phyloP scores from a whole-genome alignment of 2,113 vertebrate genomes.

The Clupea harengus region DNA sequence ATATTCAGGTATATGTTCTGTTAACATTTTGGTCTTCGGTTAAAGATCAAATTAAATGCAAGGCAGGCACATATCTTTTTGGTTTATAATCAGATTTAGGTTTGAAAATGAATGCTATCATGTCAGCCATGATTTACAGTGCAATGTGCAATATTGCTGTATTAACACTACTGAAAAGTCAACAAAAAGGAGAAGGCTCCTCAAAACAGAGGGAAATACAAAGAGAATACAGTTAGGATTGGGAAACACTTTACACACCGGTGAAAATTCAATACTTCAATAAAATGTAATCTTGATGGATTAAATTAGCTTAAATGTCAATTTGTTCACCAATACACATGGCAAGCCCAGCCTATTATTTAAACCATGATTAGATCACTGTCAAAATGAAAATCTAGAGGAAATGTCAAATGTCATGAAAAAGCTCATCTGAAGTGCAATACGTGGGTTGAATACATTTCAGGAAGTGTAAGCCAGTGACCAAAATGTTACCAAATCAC shows the following conservation, averaged over 20 bases:
- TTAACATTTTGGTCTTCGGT: not conserved
- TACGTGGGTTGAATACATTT: not conserved
- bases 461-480: not conserved
- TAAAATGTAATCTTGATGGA: not conserved
- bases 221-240: not conserved
- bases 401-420: conserved; percentile 12
- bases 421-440: conserved; percentile 4
- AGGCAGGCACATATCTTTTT: not conserved
- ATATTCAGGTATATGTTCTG: not conserved
- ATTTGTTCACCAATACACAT: conserved; percentile 12
- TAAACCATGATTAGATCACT: conserved; percentile 7
- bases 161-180: not conserved
- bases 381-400: conserved; percentile 2
- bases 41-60: not conserved
- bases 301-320: conserved; percentile 13
- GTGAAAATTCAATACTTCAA: conserved; percentile 6
- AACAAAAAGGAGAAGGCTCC: not conserved
- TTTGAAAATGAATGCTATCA: not conserved
- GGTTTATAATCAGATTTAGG: not conserved
- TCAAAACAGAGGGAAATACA: not conserved
- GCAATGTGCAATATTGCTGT: not conserved
- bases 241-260: not conserved
- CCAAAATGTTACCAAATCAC: not conserved
- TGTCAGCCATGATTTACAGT: not conserved
- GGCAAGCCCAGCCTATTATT: not conserved